Percentiles rank a stretch among this genome's conserved stretches.
Evolutionary conservation across 2,888 invertebrate species (phyloP).

Genomic region (Pachliopta kotzebuea): DNA sequence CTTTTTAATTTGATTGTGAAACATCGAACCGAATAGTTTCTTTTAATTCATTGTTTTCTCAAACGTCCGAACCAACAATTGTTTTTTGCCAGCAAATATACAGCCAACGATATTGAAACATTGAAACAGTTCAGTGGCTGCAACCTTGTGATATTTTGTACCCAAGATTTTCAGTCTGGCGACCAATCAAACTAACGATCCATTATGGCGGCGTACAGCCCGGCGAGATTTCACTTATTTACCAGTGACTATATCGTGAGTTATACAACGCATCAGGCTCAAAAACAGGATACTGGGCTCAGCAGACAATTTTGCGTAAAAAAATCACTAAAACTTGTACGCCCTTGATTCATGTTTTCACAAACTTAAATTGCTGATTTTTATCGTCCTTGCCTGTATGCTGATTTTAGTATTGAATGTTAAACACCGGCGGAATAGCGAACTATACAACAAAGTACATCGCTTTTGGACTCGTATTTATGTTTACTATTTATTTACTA

Average conservation of each 20-base stretch:
- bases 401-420: background rate
- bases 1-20: conserved; percentile 64
- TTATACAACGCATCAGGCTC: conserved; percentile 48
- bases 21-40: conserved; percentile 37
- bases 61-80: conserved; percentile 30
- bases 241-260: conserved; percentile 44
- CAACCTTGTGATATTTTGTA: conserved; percentile 67
- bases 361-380: conserved; percentile 21
- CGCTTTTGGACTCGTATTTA: background rate
- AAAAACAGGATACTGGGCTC: conserved; percentile 53
- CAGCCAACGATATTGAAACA: conserved; percentile 55
- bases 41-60: conserved; percentile 45
- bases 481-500: background rate
- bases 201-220: conserved; percentile 56
- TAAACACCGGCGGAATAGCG: background rate
- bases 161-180: conserved; percentile 57
- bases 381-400: background rate
- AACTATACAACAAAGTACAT: background rate
- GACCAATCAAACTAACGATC: conserved; percentile 61
- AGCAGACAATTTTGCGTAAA: conserved; percentile 43
- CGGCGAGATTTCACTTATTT: conserved; percentile 67
- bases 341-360: conserved; percentile 32
- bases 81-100: conserved; percentile 34
- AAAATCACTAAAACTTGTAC: conserved; percentile 45
- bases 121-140: conserved; percentile 60